Conservation (phyloP, 2,888 invertebrate species). For the Zelleria hepariella region DNA sequence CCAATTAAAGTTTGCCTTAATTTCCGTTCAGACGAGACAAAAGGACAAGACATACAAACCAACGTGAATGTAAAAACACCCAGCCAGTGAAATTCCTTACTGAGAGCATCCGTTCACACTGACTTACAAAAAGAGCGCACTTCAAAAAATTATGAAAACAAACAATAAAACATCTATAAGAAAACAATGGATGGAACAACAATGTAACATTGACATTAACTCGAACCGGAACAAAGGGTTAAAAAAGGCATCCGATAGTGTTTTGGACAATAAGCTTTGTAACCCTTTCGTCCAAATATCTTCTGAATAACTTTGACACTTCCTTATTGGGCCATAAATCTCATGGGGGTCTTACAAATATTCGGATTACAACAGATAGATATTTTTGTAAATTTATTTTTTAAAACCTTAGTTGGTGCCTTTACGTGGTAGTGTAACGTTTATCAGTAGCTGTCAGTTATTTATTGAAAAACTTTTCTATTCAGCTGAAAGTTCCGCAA, state of each 20-base stretch:
- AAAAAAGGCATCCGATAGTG: constrained; percentile 53
- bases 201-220: constrained; percentile 49
- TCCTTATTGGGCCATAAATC: constrained; percentile 69
- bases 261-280: constrained; percentile 51
- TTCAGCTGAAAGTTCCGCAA: too few relatives aligned
- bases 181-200: constrained; percentile 50
- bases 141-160: constrained; percentile 55
- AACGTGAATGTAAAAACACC: background rate
- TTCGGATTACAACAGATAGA: background rate
- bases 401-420: background rate
- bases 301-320: constrained; percentile 43
- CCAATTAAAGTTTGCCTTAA: background rate
- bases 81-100: background rate
- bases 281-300: constrained; percentile 69
- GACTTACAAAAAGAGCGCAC: constrained; percentile 24
- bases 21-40: background rate
- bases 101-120: background rate
- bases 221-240: constrained; percentile 31
- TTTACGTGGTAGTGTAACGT: background rate
- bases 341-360: constrained; percentile 41
- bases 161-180: constrained; percentile 42
- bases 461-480: too few relatives aligned
- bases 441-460: background rate
- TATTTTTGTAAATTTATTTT: background rate
- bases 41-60: background rate